Conservation (phyloP, 2,888 invertebrate species). For the Cheilosia grossa region DNA sequence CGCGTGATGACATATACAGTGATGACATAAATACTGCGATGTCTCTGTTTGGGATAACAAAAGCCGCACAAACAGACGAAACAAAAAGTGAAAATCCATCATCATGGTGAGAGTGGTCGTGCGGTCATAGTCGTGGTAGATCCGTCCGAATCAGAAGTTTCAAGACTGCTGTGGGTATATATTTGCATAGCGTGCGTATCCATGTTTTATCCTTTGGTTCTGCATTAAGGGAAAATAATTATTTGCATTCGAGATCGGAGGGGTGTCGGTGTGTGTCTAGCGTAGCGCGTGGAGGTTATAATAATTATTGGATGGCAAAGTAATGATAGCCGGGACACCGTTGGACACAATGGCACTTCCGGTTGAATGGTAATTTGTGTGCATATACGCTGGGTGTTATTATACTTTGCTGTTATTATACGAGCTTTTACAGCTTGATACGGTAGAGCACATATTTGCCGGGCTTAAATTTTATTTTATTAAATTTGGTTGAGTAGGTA, state of each 20-base stretch:
- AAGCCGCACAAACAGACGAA: conserved; percentile 22
- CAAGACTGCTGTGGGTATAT: conserved; percentile 25
- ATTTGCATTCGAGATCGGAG: conserved; percentile 50
- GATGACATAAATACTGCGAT: conserved; percentile 45
- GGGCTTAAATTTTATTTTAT: conserved; percentile 48
- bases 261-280: conserved; percentile 1
- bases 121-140: conserved; percentile 54
- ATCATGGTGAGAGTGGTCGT: conserved; percentile 46
- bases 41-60: conserved; percentile 55
- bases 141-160: conserved; percentile 40
- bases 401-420: conserved; percentile 66
- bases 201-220: conserved; percentile 54
- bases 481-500: not conserved
- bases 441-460: conserved; percentile 30
- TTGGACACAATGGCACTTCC: conserved; percentile 71
- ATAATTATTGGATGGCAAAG: conserved; percentile 51
- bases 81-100: conserved; percentile 60
- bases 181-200: conserved; percentile 41
- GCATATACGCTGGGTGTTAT: conserved; percentile 27
- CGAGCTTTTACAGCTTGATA: conserved; percentile 26
- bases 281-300: conserved; percentile 38
- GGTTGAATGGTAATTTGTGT: conserved; percentile 72
- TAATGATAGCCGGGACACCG: conserved; percentile 47
- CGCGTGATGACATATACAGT: conserved; percentile 44
- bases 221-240: conserved; percentile 56